phyloP scores from a whole-genome alignment of 2,888 invertebrate genomes.

The Drosophila pegasa region DNA sequence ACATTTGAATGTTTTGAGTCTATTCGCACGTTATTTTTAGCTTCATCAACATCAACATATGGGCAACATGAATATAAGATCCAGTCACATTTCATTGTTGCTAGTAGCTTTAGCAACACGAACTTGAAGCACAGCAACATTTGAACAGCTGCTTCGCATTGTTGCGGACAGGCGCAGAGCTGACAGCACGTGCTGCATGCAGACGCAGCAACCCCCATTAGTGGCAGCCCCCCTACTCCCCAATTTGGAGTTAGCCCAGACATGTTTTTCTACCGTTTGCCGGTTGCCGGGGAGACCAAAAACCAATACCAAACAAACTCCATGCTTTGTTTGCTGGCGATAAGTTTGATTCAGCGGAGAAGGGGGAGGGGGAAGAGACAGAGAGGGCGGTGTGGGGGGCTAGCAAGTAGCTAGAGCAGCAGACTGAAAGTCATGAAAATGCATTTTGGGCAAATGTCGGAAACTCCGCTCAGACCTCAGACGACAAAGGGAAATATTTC shows the following conservation, averaged over 20 bases:
- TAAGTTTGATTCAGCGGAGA: slow-evolving; percentile 13
- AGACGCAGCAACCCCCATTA: slow-evolving; percentile 50
- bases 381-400: neutral
- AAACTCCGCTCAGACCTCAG: slow-evolving; percentile 34
- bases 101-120: slow-evolving; percentile 8
- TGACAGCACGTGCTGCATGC: slow-evolving; percentile 59
- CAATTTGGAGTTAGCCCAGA: slow-evolving; percentile 42
- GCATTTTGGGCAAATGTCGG: slow-evolving; percentile 56
- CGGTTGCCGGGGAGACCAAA: slow-evolving; percentile 69
- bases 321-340: slow-evolving; percentile 50
- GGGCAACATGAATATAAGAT: slow-evolving; percentile 21
- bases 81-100: neutral
- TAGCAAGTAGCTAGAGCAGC: slow-evolving; percentile 8
- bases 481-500: slow-evolving; percentile 16
- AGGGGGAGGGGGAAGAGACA: neutral
- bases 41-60: slow-evolving; percentile 20
- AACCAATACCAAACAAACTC: slow-evolving; percentile 66
- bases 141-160: slow-evolving; percentile 56
- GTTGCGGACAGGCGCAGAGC: slow-evolving; percentile 64
- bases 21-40: neutral
- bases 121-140: slow-evolving; percentile 25
- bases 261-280: slow-evolving; percentile 64
- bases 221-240: slow-evolving; percentile 3
- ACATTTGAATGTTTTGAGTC: slow-evolving; percentile 27
- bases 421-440: slow-evolving; percentile 60